Evolutionary conservation across 2,797 vertebrate species (phyloP), one percentile per base, ranked within the genome.

Genomic region (Premnoplex brunnescens): DNA sequence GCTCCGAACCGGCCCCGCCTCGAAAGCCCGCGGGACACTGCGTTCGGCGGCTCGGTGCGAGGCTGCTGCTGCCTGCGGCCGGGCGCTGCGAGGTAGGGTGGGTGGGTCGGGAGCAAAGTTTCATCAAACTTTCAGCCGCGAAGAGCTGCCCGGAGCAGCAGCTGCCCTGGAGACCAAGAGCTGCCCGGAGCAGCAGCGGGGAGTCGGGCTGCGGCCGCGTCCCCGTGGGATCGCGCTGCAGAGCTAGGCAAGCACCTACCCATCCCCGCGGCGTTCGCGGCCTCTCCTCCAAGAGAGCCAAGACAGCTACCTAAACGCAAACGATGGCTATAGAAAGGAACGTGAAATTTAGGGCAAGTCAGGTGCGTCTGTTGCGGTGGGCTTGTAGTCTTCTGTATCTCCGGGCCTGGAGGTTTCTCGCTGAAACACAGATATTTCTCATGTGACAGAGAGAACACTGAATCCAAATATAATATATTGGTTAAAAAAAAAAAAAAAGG

Each of bases 361-460:
- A 14, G 14, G 46, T 2, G 19, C 18, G 5, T 46, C 63, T 2
- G 7, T 37, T 26, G 28, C 3, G 5, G 19, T 5, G 2, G 26
- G 30, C 7, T 9, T 46, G 19, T 3, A 7, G 27, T 26, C 62
- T 24, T 41, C 62, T 26, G 4, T 20, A 4, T 10, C 32, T 52
- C 34, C 16, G 5, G 14, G 18, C 4, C 8, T 6, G 4, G 28
- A 30, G 22, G 24, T 28, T 85, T 59, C 63, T 66, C 10, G 9
- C 20, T 26, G 30, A 55, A 83, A 52, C 17, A 15, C 4, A 1
- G 7, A 0, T 30, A 11, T 67, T 94, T 63, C 24, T 27, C 9
- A 34, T 16, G 30, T 4, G 15, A 8, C 43, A 88, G 55, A 2
- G 21, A 66, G 28, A 76, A n/a, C 24, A 19, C 73, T 52, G 37